These are phyloP conservation scores for Theristus sp. DNA, from an alignment of 2,888 invertebrate genomes.

Conservation along the genomic window DNA sequence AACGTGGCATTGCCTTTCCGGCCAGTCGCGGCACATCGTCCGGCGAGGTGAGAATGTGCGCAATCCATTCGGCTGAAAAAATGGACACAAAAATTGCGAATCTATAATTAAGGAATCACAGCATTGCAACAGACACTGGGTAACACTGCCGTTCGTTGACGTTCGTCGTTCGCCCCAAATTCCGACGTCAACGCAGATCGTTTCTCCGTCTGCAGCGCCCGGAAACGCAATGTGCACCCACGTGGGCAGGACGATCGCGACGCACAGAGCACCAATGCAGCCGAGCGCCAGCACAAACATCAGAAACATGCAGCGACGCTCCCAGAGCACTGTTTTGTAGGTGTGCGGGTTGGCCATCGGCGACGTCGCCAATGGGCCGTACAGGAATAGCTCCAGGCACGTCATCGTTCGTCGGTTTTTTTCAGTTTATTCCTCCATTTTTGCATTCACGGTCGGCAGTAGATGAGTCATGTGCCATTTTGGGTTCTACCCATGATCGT, in stretches of 20 bases:
- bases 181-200: neutral
- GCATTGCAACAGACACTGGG: too few species aligned
- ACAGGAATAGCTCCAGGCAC: too few species aligned
- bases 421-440: too few species aligned
- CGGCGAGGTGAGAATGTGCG: neutral
- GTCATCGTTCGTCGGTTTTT: too few species aligned
- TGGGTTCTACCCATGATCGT: too few species aligned
- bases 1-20: neutral
- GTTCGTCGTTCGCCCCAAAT: neutral
- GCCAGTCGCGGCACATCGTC: neutral
- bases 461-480: too few species aligned
- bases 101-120: too few species aligned
- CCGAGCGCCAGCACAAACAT: too few species aligned
- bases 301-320: neutral
- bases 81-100: too few species aligned
- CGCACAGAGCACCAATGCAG: neutral
- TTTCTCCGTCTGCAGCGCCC: neutral
- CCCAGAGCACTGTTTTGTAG: neutral
- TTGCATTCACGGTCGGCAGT: too few species aligned
- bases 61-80: neutral
- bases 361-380: neutral
- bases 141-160: neutral
- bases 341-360: neutral
- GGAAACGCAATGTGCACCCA: neutral
- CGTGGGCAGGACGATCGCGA: neutral